Base-by-base conservation (phyloP, 92 coral and sea anemone species). In the Paragorgia papillata region DNA sequence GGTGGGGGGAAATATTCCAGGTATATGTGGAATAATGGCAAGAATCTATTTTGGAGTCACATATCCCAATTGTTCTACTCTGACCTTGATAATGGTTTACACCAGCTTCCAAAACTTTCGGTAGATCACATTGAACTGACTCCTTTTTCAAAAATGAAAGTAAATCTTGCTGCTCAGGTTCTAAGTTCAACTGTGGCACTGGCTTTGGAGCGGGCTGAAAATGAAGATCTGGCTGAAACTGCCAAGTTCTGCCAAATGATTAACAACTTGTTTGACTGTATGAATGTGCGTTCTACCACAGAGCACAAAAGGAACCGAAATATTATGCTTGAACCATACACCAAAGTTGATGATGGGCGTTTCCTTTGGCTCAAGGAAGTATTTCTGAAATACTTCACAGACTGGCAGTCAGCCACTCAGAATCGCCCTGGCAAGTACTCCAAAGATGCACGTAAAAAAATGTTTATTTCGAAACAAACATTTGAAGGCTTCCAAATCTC, bases 391-490 rank as follows among this genome's bases (percentile, higher is more conserved):
- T 76, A 76, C 76, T 44, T 83, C 30, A 49, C 32, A 56, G 33
- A 22, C 1, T 83, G 83, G 86, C 76, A 83, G 35, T 82, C 54
- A 59, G 67, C 83, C 30, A 39, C 78, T 30, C 76, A 83, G 66
- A 75, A 83, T 76, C 44, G 83, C 19, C 87, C 76, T 24, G 83
- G 83, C n/a, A 83, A 75, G 41, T 83, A 75, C 54, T 75, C 68
- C 18, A 64, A 62, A 56, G 66, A 76, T 75, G 83, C 87, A 55
- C 66, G 76, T 76, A 57, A 46, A 31, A 61, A 78, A 51, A 83
- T 83, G 87, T 83, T 83, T 29, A 66, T 66, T 4, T 83, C 87
- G 30, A 76, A 76, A 83, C 88, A 84, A 78, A 84, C 84, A 7
- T 65, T 68, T 48, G 73, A 84, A 54, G 88, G 80, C 39, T 68